Percentiles rank a stretch among this genome's conserved stretches.
phyloP scores from a whole-genome alignment of 1,140 invertebrate species.

The Drosophila sucinea region DNA sequence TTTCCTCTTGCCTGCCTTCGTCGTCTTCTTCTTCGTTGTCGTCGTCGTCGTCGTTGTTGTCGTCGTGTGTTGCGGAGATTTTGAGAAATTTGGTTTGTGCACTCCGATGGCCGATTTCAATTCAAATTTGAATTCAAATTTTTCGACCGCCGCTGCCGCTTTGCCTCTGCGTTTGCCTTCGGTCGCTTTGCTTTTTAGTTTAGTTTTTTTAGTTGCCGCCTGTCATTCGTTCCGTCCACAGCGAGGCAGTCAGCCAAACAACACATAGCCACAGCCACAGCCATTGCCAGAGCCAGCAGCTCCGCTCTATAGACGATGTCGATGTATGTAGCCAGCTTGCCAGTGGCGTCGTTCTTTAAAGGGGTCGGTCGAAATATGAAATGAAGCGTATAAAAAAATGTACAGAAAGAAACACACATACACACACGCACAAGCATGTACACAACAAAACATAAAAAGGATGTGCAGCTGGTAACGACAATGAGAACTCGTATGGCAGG shows the following conservation, averaged over 20 bases:
- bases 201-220: slow-evolving; percentile 66
- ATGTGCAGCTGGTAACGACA: slow-evolving; percentile 2
- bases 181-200: slow-evolving; percentile 27
- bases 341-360: slow-evolving; percentile 53
- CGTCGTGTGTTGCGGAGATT: slow-evolving; percentile 21
- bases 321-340: slow-evolving; percentile 21
- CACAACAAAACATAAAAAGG: slow-evolving; percentile 16
- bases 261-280: background rate
- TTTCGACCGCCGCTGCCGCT: background rate
- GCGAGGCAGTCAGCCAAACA: background rate
- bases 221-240: slow-evolving; percentile 64
- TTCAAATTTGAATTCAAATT: slow-evolving; percentile 10
- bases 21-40: background rate
- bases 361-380: slow-evolving; percentile 2
- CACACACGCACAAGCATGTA: slow-evolving; percentile 42
- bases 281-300: slow-evolving; percentile 51
- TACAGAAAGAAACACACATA: slow-evolving; percentile 24
- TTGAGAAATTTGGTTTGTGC: too few relatives aligned
- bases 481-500: slow-evolving; percentile 8
- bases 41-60: slow-evolving; percentile 17
- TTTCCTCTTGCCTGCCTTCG: background rate
- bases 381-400: slow-evolving; percentile 14
- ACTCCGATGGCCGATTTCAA: slow-evolving; percentile 25
- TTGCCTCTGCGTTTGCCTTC: slow-evolving; percentile 9
- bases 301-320: slow-evolving; percentile 59